Conservation (phyloP, 2,113 vertebrate species). For the Dolichotis patagonum region DNA sequence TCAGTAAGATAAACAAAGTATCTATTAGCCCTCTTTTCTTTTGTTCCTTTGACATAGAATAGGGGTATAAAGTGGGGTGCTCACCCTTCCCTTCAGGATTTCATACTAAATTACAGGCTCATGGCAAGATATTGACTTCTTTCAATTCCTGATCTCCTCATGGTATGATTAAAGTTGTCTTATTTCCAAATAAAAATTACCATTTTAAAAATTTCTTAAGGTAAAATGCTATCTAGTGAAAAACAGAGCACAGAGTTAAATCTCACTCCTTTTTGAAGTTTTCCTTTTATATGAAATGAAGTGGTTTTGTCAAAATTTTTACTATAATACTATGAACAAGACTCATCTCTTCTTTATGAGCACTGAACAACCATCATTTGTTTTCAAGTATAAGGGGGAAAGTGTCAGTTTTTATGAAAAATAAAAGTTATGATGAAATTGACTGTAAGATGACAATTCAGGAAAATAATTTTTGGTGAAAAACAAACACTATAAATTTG, state of each 20-base stretch:
- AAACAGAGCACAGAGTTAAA: slow-evolving; percentile 14
- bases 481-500: slow-evolving; percentile 16
- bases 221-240: slow-evolving; percentile 15
- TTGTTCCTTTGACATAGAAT: not conserved
- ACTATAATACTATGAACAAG: not conserved
- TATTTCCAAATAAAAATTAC: slow-evolving; percentile 7
- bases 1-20: not conserved
- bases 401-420: not conserved
- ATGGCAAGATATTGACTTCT: not conserved
- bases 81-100: not conserved
- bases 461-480: slow-evolving; percentile 23
- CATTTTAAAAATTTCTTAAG: not conserved
- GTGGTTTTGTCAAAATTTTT: not conserved
- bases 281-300: not conserved
- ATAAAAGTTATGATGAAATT: not conserved
- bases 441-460: not conserved
- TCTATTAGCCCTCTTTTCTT: not conserved
- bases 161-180: not conserved
- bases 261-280: not conserved
- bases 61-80: not conserved
- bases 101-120: not conserved
- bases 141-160: not conserved
- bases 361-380: not conserved
- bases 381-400: not conserved
- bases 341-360: not conserved